Base-by-base conservation (phyloP, 2,888 invertebrate species). In the Scaptomyza cyrtandrae region DNA sequence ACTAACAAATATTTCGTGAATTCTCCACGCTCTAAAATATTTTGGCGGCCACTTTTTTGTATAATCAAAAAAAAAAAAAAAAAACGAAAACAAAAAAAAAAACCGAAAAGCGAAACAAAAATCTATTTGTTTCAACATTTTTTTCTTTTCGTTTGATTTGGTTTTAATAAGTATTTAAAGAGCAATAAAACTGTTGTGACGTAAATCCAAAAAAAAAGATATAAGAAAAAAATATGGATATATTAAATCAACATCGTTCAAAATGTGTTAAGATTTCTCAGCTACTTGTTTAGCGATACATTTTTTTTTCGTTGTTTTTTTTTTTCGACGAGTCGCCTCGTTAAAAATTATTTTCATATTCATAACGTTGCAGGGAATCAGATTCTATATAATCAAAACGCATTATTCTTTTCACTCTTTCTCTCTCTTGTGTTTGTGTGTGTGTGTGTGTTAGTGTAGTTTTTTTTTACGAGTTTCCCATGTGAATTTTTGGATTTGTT, bases 181-280 rank as follows among this genome's bases (percentile, higher is more conserved):
- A 80, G 60, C 68, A 65, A 83, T 88, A 71, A 84, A 84, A 88
- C 54, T 75, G 58, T 75, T 62, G 88, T 84, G 88, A 84, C 84
- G 84, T 88, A 82, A 86, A 84, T 88, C 66, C 58, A 62, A 57
- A 66, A 70, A 7, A 7, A 39, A 37, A n/a, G n/a, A 6, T 43
- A 33, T 11, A 63, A 56, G 63, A 69, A n/a, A n/a, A n/a, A n/a
- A 6, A 37, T n/a, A 37, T n/a, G n/a, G 5, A n/a, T 6, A n/a
- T 37, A 37, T 37, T 14, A 37, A 37, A 61, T 33, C 9, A 52
- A 39, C 37, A 53, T 16, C 52, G 53, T 41, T 37, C 13, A 46
- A 45, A 56, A 46, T 50, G 58, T 41, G 41, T 55, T 45, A 11
- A 56, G 29, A 44, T 60, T 60, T 63, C 16, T 60, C 44, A 39